Evolutionary conservation across 2,888 invertebrate genomes (phyloP).

Genomic region (Drosophila paracracens): DNA sequence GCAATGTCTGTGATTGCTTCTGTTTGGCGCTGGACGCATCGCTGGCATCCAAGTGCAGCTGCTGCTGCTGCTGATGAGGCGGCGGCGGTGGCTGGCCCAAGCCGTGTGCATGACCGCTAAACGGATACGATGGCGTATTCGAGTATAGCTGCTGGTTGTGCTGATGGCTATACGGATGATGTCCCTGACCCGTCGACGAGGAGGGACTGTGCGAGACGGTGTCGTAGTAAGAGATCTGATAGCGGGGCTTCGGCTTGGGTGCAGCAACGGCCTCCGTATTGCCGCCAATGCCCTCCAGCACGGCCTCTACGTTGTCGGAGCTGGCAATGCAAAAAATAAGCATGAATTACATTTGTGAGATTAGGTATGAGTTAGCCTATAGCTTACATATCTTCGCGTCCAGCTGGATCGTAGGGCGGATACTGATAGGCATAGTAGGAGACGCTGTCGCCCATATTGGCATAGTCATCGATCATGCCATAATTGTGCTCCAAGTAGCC

Average conservation of each 20-base stretch:
- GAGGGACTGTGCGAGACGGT: conserved; percentile 68
- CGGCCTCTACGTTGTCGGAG: conserved; percentile 85
- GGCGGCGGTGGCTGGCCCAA: conserved; percentile 65
- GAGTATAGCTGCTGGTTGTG: conserved; percentile 77
- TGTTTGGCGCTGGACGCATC: conserved; percentile 68
- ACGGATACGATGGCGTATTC: conserved; percentile 74
- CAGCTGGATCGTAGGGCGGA: conserved; percentile 86
- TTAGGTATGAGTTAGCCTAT: background rate
- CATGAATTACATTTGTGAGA: background rate
- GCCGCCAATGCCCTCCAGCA: conserved; percentile 83
- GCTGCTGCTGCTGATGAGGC: conserved; percentile 76
- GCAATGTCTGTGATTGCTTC: conserved; percentile 81
- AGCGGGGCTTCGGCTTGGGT: conserved; percentile 74
- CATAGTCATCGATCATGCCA: conserved; percentile 84
- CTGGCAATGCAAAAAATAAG: conserved; percentile 65
- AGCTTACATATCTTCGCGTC: conserved; percentile 85
- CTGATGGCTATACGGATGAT: conserved; percentile 43
- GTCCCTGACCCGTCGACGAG: conserved; percentile 45
- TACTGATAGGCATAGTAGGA: conserved; percentile 88
- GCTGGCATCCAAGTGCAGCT: conserved; percentile 75
- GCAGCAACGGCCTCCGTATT: conserved; percentile 56
- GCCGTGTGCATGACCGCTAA: conserved; percentile 55
- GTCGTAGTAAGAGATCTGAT: conserved; percentile 80
- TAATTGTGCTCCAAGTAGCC: conserved; percentile 88
- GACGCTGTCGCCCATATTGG: conserved; percentile 86